Percentiles rank a stretch among this genome's conserved stretches.
These are phyloP conservation scores for Amphimallon solstitiale DNA, from an alignment of 2,888 invertebrate genomes.

Conservation along the genomic window DNA sequence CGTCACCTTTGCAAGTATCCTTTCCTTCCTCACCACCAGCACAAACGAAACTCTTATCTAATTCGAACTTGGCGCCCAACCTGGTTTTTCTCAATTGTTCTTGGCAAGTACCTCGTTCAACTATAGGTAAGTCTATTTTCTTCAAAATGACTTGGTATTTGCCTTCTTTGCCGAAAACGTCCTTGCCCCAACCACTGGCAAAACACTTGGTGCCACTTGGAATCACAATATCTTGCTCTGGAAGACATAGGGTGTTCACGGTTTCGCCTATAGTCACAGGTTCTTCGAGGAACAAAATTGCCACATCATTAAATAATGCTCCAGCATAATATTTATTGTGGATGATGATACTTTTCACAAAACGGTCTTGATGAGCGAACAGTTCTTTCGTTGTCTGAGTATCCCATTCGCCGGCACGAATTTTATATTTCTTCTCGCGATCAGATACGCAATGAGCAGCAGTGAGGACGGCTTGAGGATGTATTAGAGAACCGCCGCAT, in stretches of 20 bases:
- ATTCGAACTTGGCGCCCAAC: slow-evolving; percentile 71
- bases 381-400: slow-evolving; percentile 79
- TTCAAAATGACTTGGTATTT: slow-evolving; percentile 77
- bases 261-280: slow-evolving; percentile 72
- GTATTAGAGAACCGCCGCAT: slow-evolving; percentile 85
- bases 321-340: slow-evolving; percentile 69
- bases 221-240: too few relatives aligned
- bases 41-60: slow-evolving; percentile 80
- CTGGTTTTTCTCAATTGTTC: slow-evolving; percentile 69
- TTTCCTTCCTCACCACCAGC: slow-evolving; percentile 78
- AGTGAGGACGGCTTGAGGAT: slow-evolving; percentile 80
- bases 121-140: slow-evolving; percentile 75
- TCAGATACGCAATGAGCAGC: slow-evolving; percentile 78
- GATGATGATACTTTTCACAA: slow-evolving; percentile 63
- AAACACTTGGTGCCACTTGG: slow-evolving; percentile 72
- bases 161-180: slow-evolving; percentile 70
- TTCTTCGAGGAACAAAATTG: slow-evolving; percentile 70
- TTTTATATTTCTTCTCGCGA: slow-evolving; percentile 52
- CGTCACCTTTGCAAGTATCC: slow-evolving; percentile 85
- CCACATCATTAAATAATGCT: slow-evolving; percentile 75
- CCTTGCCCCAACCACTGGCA: slow-evolving; percentile 85
- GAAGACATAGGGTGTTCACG: slow-evolving; percentile 78
- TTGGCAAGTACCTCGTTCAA: slow-evolving; percentile 71
- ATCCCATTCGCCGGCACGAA: slow-evolving; percentile 87
- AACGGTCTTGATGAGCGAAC: slow-evolving; percentile 73